Base-by-base conservation (phyloP, 2,888 invertebrate genomes). In the Trissolcus brochymenae region DNA sequence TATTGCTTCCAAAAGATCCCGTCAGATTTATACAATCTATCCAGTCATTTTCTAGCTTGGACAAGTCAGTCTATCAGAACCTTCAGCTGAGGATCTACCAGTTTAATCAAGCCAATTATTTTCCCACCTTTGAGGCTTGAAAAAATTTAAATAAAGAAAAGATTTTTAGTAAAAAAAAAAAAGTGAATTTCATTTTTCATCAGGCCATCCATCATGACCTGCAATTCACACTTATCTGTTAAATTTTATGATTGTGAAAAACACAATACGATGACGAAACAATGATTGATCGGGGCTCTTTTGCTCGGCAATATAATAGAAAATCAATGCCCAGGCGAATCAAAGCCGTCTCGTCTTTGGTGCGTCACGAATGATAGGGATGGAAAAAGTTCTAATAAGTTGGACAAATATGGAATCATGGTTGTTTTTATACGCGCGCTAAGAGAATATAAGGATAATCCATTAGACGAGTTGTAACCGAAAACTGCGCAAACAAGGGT, bases 401-500 rank as follows among this genome's bases (percentile, higher is more conserved):
- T 83, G 82, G 76, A 82, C 80, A 87, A 87, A 87, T 84, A 87
- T 78, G 67, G 81, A 84, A 83, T 85, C 84, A 82, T 83, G 82
- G 85, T 85, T 85, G 84, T 86, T 86, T 85, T 84, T 85, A 82
- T 83, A 80, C 76, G 80, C 79, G 78, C 76, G 82, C 77, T 64
- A 77, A 76, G 51, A 66, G 83, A 84, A 84, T 85, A 86, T 86
- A 82, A 83, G 84, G 85, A 87, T 87, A 88, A 87, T 87, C 88
- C 87, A 87, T 87, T 87, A 87, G 87, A 84, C 80, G 84, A 85
- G 83, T 84, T 86, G 87, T 87, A 87, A 87, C 85, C 86, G 80
- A 86, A 87, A 88, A 87, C 88, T 86, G 82, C 76, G 82, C 85
- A 88, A 87, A 87, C 87, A 87, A 84, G 87, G 87, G 85, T 83